Evolutionary conservation across 2,113 vertebrate genomes (phyloP).

Genomic region (Notarius lentiginosus): DNA sequence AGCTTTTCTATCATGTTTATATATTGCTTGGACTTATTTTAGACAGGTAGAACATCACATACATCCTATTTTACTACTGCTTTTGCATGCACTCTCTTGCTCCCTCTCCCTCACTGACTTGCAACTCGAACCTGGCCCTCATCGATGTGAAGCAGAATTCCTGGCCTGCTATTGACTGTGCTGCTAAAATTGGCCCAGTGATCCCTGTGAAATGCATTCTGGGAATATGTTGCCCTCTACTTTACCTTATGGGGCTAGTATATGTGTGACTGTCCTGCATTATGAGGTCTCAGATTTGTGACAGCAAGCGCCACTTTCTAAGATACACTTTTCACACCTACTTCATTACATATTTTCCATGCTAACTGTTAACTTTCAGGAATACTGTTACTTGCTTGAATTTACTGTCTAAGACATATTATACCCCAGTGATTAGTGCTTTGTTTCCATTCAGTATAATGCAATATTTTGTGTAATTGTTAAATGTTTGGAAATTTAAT

Average conservation of each 20-base stretch:
- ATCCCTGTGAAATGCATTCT: conserved; percentile 76
- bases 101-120: conserved; percentile 37
- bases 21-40: conserved; percentile 12
- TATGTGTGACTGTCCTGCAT: conserved; percentile 29
- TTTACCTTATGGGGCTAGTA: conserved; percentile 67
- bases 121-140: conserved; percentile 48
- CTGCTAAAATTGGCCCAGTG: conserved; percentile 74
- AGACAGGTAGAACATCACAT: conserved; percentile 38
- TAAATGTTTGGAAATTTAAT: neutral
- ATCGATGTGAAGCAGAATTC: conserved; percentile 61
- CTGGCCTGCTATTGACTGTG: conserved; percentile 59
- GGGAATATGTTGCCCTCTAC: conserved; percentile 69
- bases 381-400: neutral
- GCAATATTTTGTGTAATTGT: neutral
- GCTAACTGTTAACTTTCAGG: neutral
- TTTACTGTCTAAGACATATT: neutral
- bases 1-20: conserved; percentile 22
- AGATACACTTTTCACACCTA: neutral
- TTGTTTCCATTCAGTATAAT: neutral
- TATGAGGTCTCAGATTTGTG: conserved; percentile 40
- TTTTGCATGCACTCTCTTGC: neutral
- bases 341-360: neutral
- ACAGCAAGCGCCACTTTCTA: conserved; percentile 42
- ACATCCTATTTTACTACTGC: conserved; percentile 11
- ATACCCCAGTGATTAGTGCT: neutral